Percentiles rank a stretch among this genome's conserved stretches.
phyloP scores from a whole-genome alignment of 2,113 vertebrate species.

The Chlorodrepanis virens region DNA sequence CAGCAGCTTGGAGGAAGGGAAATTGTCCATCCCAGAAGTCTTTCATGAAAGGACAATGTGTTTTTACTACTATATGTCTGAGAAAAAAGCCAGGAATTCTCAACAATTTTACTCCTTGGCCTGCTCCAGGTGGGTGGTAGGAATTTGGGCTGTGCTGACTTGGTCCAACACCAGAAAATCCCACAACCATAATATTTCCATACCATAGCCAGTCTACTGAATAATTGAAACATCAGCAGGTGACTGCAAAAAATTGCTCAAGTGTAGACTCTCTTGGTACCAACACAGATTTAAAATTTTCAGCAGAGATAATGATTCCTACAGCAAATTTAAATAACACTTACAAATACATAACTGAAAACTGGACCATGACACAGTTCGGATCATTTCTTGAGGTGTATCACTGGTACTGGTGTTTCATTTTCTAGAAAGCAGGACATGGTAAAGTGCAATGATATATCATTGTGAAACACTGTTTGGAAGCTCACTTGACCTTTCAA shows the following conservation, averaged over 20 bases:
- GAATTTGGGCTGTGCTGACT: not conserved
- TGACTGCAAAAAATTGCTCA: not conserved
- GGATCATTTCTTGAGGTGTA: not conserved
- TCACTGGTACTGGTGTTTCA: not conserved
- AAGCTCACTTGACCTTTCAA: conserved; percentile 49
- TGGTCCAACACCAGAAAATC: not conserved
- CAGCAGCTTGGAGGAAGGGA: not conserved
- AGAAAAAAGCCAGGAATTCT: not conserved
- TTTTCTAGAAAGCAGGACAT: conserved; percentile 1
- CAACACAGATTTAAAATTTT: not conserved
- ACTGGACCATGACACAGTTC: not conserved
- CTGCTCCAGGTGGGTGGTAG: not conserved
- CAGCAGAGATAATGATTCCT: not conserved
- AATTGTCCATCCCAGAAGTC: not conserved
- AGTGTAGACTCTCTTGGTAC: not conserved
- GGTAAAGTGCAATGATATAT: conserved; percentile 14
- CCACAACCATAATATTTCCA: not conserved
- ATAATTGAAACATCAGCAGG: conserved; percentile 3
- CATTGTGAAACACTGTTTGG: conserved; percentile 35
- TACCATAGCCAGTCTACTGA: not conserved
- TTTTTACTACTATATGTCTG: not conserved
- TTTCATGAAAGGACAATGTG: not conserved
- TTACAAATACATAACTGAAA: not conserved
- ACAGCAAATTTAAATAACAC: not conserved
- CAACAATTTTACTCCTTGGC: not conserved